These are phyloP conservation scores for Cyanoramphus novaezelandiae DNA, from an alignment of 2,113 vertebrate genomes.

Conservation along the genomic window DNA sequence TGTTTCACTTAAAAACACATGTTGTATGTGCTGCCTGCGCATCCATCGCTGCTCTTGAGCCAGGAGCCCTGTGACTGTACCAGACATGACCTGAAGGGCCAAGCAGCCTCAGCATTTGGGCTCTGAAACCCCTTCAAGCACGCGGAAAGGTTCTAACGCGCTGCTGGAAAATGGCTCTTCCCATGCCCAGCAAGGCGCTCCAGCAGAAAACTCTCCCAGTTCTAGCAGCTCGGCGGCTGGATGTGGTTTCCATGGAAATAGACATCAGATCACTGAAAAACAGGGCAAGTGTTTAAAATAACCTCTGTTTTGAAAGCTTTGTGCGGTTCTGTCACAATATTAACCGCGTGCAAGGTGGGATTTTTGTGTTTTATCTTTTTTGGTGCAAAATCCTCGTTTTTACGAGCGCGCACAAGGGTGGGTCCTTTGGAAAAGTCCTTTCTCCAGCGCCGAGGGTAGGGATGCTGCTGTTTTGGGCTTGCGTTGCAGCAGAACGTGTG, in stretches of 20 bases:
- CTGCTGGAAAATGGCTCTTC: constrained; percentile 40
- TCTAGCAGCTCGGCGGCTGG: constrained; percentile 64
- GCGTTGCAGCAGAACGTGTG: neutral
- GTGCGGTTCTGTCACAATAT: constrained; percentile 74
- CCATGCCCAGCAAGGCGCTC: neutral
- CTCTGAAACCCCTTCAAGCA: neutral
- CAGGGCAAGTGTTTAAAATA: constrained; percentile 73
- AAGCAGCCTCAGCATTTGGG: neutral
- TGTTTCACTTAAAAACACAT: neutral
- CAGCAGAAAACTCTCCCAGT: constrained; percentile 53
- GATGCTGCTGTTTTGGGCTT: neutral
- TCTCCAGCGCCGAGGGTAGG: neutral
- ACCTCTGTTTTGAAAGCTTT: constrained; percentile 77
- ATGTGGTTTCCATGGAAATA: constrained; percentile 83
- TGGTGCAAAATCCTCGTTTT: neutral
- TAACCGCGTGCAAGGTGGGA: constrained; percentile 63
- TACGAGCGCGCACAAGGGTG: neutral
- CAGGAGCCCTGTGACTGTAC: fast-evolving
- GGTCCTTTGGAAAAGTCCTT: neutral
- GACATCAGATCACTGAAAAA: constrained; percentile 69
- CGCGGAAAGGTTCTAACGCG: neutral
- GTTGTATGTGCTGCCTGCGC: fast-evolving
- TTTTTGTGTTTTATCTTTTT: neutral
- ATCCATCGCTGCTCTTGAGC: fast-evolving
- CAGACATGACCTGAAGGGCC: neutral